Evolutionary conservation across 2,113 vertebrate species (phyloP), one percentile per base, ranked within the genome.

Genomic region (Dicaeum eximium): DNA sequence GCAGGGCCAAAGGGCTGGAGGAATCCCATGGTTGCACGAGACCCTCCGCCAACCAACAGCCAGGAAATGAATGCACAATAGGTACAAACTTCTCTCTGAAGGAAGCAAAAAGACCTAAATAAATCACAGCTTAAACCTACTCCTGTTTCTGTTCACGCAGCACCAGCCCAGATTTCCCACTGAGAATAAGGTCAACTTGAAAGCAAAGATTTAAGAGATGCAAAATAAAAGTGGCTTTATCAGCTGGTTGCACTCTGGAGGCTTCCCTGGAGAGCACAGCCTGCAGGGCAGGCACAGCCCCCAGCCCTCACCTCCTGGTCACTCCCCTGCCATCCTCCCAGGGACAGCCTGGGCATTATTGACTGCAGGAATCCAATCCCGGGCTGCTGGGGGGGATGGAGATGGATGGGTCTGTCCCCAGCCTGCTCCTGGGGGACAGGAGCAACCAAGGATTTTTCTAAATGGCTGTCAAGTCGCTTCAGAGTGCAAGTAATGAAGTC

Each of bases 21-120:
- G 21, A 67, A 53, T 15, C 15, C 24, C 58, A 7, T 1, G 25
- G 37, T 1, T 35, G 5, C 1, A 1, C 1, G 0, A 33, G 15
- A 64, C 17, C 14, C 38, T 54, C 15, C 37, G 40, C 19, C n/a
- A 33, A 27, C 10, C 44, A n/a, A 21, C 16, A 83, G 35, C 71
- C 12, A 54, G 21, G 44, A 45, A 83, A 69, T 10, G 44, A 64
- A 74, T 13, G 35, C 77, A 67, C 11, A 38, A 64, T 45, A 40
- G 73, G 54, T 7, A 57, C 1, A 33, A 93, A 86, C 27, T 47
- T 10, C 19, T 37, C 42, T 37, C 44, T 33, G 38, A 91, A 88
- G 33, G 18, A 74, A 20, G 21, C 83, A 61, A 40, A 21, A 51
- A 54, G 20, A 44, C 17, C 31, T 2, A 45, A 83, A 84, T 35